Conservation (phyloP, 2,113 vertebrate genomes). For the Aptenodytes forsteri region DNA sequence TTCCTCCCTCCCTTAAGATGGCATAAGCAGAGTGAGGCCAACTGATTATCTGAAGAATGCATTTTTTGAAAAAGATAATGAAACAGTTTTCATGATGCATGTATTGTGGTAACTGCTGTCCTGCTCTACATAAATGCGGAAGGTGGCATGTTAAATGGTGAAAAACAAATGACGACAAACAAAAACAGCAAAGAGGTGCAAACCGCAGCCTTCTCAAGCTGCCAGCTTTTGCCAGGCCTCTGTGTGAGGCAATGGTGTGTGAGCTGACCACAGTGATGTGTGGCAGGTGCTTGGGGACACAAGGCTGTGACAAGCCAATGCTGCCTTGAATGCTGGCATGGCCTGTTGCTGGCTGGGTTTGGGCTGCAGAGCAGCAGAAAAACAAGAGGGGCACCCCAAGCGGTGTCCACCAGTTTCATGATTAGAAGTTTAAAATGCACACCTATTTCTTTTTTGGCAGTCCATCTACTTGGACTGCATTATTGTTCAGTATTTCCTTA, state of each 20-base stretch:
- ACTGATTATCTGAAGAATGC: not conserved
- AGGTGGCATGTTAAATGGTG: not conserved
- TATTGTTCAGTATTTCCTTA: not conserved
- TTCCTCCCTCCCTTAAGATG: not conserved
- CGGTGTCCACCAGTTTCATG: rapidly evolving
- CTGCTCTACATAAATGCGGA: not conserved
- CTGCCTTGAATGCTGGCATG: not conserved
- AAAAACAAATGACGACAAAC: not conserved
- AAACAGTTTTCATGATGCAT: not conserved
- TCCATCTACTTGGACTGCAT: not conserved
- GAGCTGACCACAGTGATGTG: not conserved
- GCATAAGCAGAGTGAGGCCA: not conserved
- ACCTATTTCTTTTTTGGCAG: not conserved
- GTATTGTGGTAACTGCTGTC: not conserved
- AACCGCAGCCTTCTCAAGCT: not conserved
- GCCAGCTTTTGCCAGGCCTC: not conserved
- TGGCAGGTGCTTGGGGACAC: not conserved
- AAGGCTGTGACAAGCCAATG: not conserved
- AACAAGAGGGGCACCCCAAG: not conserved
- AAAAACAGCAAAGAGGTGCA: not conserved
- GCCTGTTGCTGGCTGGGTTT: not conserved
- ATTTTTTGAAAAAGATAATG: not conserved
- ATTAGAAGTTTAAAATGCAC: not conserved
- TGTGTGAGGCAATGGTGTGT: not conserved
- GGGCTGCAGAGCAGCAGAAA: not conserved